Conservation (phyloP, 2,888 invertebrate species). For the Drosophila stalkeri region DNA sequence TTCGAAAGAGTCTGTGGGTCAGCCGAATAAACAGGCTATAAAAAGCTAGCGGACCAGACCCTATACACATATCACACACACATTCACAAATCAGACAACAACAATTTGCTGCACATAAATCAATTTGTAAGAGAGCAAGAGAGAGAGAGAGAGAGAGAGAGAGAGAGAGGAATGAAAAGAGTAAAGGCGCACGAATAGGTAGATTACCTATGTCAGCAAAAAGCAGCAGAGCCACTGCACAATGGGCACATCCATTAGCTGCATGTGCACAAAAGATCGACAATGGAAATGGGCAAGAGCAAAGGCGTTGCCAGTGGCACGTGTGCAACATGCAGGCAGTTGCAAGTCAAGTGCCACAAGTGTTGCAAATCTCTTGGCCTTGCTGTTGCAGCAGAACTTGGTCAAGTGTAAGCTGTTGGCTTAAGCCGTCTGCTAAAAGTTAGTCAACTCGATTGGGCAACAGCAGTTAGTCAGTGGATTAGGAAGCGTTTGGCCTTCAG, state of each 20-base stretch:
- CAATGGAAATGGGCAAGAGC: constrained; percentile 22
- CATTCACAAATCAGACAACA: constrained; percentile 60
- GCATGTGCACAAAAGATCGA: constrained; percentile 59
- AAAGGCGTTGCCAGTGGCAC: background rate
- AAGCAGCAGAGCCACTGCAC: constrained; percentile 49
- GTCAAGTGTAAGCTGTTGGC: constrained; percentile 72
- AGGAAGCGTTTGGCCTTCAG: constrained; percentile 47
- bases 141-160: background rate
- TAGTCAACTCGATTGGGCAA: constrained; percentile 49
- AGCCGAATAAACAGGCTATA: constrained; percentile 50
- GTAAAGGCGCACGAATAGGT: constrained; percentile 22
- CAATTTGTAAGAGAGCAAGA: constrained; percentile 49
- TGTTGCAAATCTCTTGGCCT: constrained; percentile 61
- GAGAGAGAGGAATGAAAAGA: background rate
- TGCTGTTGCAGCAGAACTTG: constrained; percentile 46
- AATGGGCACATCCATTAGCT: constrained; percentile 65
- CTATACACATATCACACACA: constrained; percentile 3
- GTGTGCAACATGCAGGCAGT: constrained; percentile 35
- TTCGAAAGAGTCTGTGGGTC: constrained; percentile 41
- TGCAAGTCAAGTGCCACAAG: constrained; percentile 64
- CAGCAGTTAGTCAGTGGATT: constrained; percentile 53
- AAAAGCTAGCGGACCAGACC: constrained; percentile 36
- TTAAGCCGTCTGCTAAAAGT: constrained; percentile 52
- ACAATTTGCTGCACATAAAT: constrained; percentile 69
- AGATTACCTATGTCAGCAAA: constrained; percentile 75